Conservation (phyloP, 2,113 vertebrate species). For the Podarcis muralis region DNA sequence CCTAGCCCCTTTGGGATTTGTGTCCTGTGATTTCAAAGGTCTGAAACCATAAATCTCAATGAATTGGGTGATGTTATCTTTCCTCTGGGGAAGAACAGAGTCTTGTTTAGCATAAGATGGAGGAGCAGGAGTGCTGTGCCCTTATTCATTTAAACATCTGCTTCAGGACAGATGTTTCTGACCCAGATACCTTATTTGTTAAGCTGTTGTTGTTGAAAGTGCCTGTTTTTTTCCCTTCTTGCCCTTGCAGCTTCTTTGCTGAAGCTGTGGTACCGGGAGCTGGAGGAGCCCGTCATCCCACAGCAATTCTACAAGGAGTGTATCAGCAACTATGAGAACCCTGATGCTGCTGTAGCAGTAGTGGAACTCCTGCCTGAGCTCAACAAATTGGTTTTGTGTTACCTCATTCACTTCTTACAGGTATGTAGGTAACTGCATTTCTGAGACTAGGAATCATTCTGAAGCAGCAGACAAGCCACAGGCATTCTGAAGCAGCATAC, state of each 20-base stretch:
- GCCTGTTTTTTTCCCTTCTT: slow-evolving; percentile 12
- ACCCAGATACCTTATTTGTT: not conserved
- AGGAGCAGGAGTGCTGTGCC: not conserved
- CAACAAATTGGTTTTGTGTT: slow-evolving; percentile 88
- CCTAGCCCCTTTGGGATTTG: not conserved
- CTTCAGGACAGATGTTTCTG: too few relatives aligned
- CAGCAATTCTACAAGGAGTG: slow-evolving; percentile 89
- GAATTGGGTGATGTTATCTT: not conserved
- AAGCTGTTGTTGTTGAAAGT: not conserved
- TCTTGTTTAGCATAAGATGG: not conserved
- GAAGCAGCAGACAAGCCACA: fast-evolving
- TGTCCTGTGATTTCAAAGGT: not conserved
- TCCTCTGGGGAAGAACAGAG: not conserved
- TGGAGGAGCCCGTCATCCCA: slow-evolving; percentile 90
- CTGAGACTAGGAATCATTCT: not conserved
- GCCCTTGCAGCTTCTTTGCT: slow-evolving; percentile 83
- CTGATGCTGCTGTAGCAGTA: slow-evolving; percentile 83
- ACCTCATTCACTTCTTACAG: slow-evolving; percentile 93
- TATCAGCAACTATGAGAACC: slow-evolving; percentile 87
- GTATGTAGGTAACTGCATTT: slow-evolving; percentile 60
- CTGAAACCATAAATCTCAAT: not conserved
- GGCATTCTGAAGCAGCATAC: not conserved
- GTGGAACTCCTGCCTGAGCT: slow-evolving; percentile 88
- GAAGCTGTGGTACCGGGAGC: slow-evolving; percentile 91
- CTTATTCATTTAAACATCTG: not conserved